Evolutionary conservation across 2,113 vertebrate genomes (phyloP).

Genomic region (Engraulis encrasicolus): DNA sequence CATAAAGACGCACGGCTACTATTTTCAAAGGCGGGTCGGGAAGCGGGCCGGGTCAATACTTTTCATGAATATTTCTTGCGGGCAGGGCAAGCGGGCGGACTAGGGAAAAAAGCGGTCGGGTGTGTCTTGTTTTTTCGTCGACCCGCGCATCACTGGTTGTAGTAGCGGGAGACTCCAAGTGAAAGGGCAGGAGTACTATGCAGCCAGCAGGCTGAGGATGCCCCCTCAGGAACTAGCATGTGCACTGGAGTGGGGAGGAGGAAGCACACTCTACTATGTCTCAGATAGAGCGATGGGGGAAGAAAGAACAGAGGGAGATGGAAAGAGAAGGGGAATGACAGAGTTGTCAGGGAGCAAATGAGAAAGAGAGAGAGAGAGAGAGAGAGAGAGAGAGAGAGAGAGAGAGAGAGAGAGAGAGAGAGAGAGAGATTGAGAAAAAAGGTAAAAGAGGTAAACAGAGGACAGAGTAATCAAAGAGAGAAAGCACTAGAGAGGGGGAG

Average conservation of each 20-base stretch:
- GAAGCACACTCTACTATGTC: no score
- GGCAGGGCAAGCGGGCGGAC: no score
- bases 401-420: neutral
- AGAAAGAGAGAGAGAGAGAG: slow-evolving; percentile 18
- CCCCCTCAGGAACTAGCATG: neutral
- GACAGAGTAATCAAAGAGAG: no score
- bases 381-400: slow-evolving; percentile 7
- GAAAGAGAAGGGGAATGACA: neutral
- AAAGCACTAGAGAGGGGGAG: no score
- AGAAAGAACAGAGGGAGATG: neutral
- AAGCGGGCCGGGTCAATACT: no score
- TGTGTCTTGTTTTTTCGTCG: no score
- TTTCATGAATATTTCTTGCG: no score
- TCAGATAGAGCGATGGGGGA: neutral
- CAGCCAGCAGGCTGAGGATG: neutral
- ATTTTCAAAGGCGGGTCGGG: no score
- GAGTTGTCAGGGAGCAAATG: neutral
- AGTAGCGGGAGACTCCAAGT: neutral
- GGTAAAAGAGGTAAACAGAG: no score
- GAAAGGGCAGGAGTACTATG: neutral
- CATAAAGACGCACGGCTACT: no score
- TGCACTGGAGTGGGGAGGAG: neutral
- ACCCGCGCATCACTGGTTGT: no score
- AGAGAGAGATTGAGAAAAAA: neutral
- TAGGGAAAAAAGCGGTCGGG: no score